A percentile compares a stretch with the other conserved stretches of the same genome.
Conservation (phyloP, 2,888 invertebrate species). For the Mystacides longicornis region DNA sequence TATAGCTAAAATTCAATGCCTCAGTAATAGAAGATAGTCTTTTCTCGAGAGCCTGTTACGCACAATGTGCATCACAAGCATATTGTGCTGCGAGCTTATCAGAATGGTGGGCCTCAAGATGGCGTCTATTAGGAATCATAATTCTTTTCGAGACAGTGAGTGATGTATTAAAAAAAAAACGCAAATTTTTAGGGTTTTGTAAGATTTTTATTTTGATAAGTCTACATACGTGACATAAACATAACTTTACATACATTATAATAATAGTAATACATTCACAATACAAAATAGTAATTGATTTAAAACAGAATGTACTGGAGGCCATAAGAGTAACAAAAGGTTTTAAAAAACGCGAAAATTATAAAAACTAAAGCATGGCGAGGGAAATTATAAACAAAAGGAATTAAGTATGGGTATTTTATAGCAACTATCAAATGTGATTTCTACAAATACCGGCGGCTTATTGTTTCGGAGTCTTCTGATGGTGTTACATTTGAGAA, state of each 20-base stretch:
- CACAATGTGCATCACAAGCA: too few relatives aligned
- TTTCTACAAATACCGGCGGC: neutral
- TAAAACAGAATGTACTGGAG: neutral
- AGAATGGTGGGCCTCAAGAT: too few relatives aligned
- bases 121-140: too few relatives aligned
- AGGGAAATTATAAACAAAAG: too few relatives aligned
- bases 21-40: too few relatives aligned
- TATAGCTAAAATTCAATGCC: too few relatives aligned
- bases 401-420: neutral
- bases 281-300: neutral
- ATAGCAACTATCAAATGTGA: neutral
- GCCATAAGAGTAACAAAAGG: neutral
- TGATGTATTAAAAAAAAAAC: too few relatives aligned
- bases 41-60: too few relatives aligned
- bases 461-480: neutral
- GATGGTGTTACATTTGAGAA: neutral
- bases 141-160: too few relatives aligned
- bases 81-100: too few relatives aligned
- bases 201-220: constrained; percentile 1
- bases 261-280: neutral
- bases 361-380: neutral
- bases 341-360: neutral
- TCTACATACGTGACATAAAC: neutral
- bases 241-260: neutral
- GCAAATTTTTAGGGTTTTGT: too few relatives aligned